Evolutionary conservation across 2,113 vertebrate species (phyloP).

Genomic region (Oreochromis spilurus): DNA sequence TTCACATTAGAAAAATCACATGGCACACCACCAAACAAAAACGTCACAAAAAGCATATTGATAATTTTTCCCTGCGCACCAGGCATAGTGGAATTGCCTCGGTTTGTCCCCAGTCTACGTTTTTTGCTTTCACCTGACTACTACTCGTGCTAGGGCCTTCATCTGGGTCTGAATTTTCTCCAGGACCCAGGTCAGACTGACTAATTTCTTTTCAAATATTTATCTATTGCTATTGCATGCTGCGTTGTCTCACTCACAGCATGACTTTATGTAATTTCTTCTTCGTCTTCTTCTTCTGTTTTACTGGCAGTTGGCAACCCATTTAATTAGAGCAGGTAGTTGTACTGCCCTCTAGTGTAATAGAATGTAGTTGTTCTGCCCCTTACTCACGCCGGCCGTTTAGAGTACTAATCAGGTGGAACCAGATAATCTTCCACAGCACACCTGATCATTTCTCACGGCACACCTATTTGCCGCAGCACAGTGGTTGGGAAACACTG

Average conservation of each 20-base stretch:
- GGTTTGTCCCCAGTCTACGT: not conserved
- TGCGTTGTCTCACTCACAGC: not conserved
- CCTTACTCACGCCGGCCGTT: fast-evolving
- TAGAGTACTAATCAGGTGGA: fast-evolving
- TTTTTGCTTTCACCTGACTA: not conserved
- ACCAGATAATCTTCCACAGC: not conserved
- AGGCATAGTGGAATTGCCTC: not conserved
- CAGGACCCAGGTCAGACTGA: not conserved
- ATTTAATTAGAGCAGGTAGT: not conserved
- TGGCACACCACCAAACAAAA: not conserved
- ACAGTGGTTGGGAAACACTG: not conserved
- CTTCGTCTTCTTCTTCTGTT: not conserved
- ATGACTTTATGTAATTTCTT: not conserved
- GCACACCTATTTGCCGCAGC: not conserved
- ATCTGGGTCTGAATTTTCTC: not conserved
- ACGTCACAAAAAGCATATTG: not conserved
- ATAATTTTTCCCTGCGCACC: not conserved
- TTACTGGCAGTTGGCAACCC: not conserved
- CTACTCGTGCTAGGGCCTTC: not conserved
- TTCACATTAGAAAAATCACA: not conserved
- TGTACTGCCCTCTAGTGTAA: not conserved
- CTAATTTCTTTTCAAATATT: not conserved
- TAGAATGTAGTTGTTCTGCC: not conserved
- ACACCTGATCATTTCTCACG: not conserved
- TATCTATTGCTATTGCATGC: not conserved